Evolutionary conservation across 2,113 vertebrate species (phyloP).

Genomic region (Hypocryptadius cinnamomeus): DNA sequence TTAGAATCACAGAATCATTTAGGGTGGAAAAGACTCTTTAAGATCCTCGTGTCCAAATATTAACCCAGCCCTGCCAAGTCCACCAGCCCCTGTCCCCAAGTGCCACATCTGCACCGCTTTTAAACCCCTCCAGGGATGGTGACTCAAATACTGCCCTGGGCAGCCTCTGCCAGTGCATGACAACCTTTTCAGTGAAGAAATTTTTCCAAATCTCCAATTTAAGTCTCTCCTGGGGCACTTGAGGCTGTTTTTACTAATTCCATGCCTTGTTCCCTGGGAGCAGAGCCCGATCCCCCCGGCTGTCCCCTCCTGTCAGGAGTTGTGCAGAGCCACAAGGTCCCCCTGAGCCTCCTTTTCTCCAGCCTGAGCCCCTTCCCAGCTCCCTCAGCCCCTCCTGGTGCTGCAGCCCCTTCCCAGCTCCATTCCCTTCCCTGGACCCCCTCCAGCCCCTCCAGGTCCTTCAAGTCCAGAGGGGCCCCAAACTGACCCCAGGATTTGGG

Average conservation of each 20-base stretch:
- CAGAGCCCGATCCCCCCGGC: fast-evolving
- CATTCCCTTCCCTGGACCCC: fast-evolving
- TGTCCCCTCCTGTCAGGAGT: background rate
- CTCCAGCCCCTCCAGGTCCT: background rate
- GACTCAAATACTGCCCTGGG: background rate
- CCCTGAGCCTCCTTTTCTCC: background rate
- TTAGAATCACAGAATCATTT: background rate
- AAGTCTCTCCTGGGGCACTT: background rate
- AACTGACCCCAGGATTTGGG: background rate
- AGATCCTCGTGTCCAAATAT: fast-evolving
- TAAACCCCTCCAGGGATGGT: background rate
- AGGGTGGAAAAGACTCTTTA: background rate
- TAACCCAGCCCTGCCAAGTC: background rate
- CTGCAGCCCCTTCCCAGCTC: background rate
- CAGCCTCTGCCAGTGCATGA: background rate
- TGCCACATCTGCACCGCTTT: background rate
- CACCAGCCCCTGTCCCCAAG: background rate
- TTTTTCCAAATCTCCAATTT: background rate
- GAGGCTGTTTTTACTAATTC: background rate
- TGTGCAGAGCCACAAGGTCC: background rate
- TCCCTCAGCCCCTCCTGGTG: fast-evolving
- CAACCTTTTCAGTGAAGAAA: background rate
- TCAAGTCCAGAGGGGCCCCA: no score
- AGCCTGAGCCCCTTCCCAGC: background rate
- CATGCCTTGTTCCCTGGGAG: background rate